Evolutionary conservation across 53 echinoderm and acorn worm genomes (phyloP).

Genomic region (Holothuria scabra): DNA sequence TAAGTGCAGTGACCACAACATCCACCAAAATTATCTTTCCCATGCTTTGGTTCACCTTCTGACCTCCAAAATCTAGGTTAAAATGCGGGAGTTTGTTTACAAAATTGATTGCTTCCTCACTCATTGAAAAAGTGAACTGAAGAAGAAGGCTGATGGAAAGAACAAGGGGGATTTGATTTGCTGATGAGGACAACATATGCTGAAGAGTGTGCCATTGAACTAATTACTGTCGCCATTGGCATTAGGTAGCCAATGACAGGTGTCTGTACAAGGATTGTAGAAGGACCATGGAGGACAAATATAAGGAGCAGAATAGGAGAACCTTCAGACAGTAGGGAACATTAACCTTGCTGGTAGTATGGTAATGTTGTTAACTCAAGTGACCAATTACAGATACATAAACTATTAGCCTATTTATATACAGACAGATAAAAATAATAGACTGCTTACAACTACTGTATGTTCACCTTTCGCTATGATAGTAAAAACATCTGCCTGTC

Average conservation of each 20-base stretch:
- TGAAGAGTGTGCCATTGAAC: background rate
- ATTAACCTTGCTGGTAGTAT: background rate
- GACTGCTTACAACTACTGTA: too few species aligned
- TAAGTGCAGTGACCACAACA: background rate
- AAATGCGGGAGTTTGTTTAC: background rate
- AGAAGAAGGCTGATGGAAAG: background rate
- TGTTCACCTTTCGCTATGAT: too few species aligned
- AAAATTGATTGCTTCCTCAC: conserved; percentile 6
- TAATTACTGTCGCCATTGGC: conserved; percentile 32
- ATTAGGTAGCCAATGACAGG: conserved; percentile 27
- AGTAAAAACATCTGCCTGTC: too few species aligned
- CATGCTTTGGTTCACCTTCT: background rate
- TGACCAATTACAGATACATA: too few species aligned
- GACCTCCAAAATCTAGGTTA: background rate
- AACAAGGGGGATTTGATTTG: background rate
- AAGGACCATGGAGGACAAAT: too few species aligned
- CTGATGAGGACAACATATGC: conserved; percentile 15
- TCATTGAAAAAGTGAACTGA: background rate
- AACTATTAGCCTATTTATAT: too few species aligned
- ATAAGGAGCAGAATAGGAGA: background rate
- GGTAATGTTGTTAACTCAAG: too few species aligned
- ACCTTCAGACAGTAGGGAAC: background rate
- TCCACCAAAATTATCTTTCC: background rate
- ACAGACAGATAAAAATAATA: too few species aligned
- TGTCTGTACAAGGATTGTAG: conserved; percentile 1